Evolutionary conservation across 2,888 invertebrate species (phyloP), one percentile per base, ranked within the genome.

Genomic region (Eupsilia transversa): DNA sequence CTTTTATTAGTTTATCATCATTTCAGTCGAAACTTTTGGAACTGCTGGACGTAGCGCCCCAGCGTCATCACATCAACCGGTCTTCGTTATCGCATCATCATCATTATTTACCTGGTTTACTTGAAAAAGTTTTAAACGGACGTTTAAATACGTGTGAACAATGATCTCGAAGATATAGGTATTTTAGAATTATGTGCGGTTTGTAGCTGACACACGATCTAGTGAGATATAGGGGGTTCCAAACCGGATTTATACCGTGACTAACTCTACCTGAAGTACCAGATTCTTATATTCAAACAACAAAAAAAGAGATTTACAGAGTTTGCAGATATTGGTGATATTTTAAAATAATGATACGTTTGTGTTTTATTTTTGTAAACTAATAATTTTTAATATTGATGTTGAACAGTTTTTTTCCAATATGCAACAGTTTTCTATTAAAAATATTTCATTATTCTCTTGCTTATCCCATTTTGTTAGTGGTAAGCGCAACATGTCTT

Each of bases 161-260:
- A 49, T 35, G 17, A n/a, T 35, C 49, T 35, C 65, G 7, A 35
- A 54, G 56, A 20, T 52, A 33, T 33, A 9, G 27, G 20, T 35
- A 17, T n/a, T n/a, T n/a, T 52, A 17, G 17, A 61, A 61, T 30
- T 10, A 66, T 66, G n/a, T 66, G 30, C 9, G 17, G 66, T 52
- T 68, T 60, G 33, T n/a, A 41, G 33, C 17, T 12, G 70, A 30
- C 27, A 30, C 38, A 65, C 14, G 64, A 49, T 70, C 43, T 38
- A 14, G 17, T 70, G 23, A 23, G 64, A 38, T 49, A 5, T 14
- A 14, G 14, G 35, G 14, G 38, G 23, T 60, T 33, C 59, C 41
- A 41, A 30, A 59, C 59, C 23, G 41, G 30, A n/a, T 41, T 30
- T 41, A 6, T 17, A 17, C 23, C 23, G 10, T 38, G 23, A 67